Evolutionary conservation across 2,113 vertebrate genomes (phyloP), one percentile per base, ranked within the genome.

Genomic region (Nibea coibor): DNA sequence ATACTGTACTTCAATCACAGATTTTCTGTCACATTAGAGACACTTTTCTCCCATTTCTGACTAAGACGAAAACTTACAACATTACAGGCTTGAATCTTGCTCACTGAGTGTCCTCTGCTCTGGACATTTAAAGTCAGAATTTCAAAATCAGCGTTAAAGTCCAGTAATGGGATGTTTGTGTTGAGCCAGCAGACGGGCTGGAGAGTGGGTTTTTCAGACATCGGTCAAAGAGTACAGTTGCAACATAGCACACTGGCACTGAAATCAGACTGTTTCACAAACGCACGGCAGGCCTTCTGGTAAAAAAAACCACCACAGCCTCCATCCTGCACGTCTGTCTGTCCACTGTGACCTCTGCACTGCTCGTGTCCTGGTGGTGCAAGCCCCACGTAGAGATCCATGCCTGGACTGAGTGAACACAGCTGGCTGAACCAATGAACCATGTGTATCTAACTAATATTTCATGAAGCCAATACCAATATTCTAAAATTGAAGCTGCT

Each of bases 241-340:
- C 91, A 90, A 88, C 85, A 93, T 43, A 42, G 71, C 7, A 45
- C 26, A 64, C 74, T 90, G 89, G 86, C 87, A 80, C 31, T 16
- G 51, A 74, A 89, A 75, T 48, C 62, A 87, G 80, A 87, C 88
- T 14, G 51, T 87, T 91, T 91, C 88, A 83, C 39, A 91, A 84
- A 80, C 26, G 17, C 54, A 39, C 58, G 51, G 69, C 7, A 1
- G 45, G 14, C 43, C 54, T 47, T 69, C 19, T 0, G 17, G 64
- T 51, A 53, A 65, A 81, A 66, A 66, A 71, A 66, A 71, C 10
- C 16, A 45, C 6, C 20, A 43, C 50, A 51, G 45, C 51, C 65
- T 75, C 26, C n/a, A 24, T 59, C 43, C 17, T 57, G 67, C 15
- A 51, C 19, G 39, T 65, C 62, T 17, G 57, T 43, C 47, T 70